A percentile compares a stretch with the other conserved stretches of the same genome.
These are phyloP conservation scores for Pachyramphus minor DNA, from an alignment of 2,113 vertebrate species.

Conservation along the genomic window DNA sequence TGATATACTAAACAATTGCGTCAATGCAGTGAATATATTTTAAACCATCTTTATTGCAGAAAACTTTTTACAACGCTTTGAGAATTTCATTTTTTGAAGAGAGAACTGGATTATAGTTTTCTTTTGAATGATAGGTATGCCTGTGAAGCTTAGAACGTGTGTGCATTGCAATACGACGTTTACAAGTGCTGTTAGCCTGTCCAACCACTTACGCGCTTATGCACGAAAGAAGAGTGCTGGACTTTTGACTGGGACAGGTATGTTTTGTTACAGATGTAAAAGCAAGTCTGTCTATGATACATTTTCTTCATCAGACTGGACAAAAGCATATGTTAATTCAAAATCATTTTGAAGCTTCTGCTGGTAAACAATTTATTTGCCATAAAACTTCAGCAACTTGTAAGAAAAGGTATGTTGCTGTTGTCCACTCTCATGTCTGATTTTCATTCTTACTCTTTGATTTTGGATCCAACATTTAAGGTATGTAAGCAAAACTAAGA, in stretches of 20 bases:
- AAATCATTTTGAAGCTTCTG: conserved; percentile 63
- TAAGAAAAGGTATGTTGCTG: conserved; percentile 69
- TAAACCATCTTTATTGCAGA: conserved; percentile 74
- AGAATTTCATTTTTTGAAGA: conserved; percentile 78
- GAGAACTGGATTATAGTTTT: conserved; percentile 83
- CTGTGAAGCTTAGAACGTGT: conserved; percentile 86
- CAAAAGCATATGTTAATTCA: conserved; percentile 70
- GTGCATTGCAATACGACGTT: conserved; percentile 93
- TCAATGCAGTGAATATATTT: conserved; percentile 71
- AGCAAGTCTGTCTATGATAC: conserved; percentile 74
- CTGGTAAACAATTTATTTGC: conserved; percentile 63
- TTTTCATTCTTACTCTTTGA: conserved; percentile 64
- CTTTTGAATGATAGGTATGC: conserved; percentile 84
- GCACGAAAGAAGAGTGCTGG: conserved; percentile 86
- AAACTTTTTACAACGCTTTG: conserved; percentile 74
- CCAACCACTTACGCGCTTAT: conserved; percentile 86
- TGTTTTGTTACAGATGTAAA: conserved; percentile 76
- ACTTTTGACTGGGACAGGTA: conserved; percentile 86
- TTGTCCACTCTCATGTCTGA: conserved; percentile 68
- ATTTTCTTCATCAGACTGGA: conserved; percentile 74
- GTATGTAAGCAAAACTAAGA: conserved; percentile 58
- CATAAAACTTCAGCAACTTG: conserved; percentile 72
- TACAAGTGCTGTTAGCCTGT: conserved; percentile 93
- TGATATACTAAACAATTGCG: conserved; percentile 59
- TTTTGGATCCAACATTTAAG: conserved; percentile 62